Evolutionary conservation across 2,797 vertebrate genomes (phyloP).

Genomic region (Lacerta viridis): DNA sequence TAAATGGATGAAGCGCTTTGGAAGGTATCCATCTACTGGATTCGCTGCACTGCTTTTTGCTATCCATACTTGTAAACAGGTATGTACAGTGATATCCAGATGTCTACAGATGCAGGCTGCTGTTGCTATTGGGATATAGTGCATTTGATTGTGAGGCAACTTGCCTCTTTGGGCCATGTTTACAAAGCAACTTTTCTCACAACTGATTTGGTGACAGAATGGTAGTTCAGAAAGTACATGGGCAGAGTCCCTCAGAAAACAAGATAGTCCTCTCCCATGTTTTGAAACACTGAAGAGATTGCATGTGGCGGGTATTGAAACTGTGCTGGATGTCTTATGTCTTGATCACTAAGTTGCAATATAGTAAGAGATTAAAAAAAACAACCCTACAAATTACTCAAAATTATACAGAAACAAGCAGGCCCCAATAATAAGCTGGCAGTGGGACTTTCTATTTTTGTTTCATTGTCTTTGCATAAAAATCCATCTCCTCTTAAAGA

Average conservation of each 20-base stretch:
- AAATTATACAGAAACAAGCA: not conserved
- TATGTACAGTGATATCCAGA: conserved; percentile 35
- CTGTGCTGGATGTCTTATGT: not conserved
- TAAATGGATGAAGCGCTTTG: conserved; percentile 80
- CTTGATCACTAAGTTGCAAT: not conserved
- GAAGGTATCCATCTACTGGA: conserved; percentile 85
- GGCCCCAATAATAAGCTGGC: not conserved
- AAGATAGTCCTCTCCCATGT: not conserved
- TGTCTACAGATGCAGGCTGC: not conserved
- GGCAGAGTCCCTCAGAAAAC: not conserved
- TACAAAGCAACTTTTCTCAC: not conserved
- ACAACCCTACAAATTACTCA: not conserved
- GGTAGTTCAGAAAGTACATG: not conserved
- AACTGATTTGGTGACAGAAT: not conserved
- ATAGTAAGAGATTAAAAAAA: not conserved
- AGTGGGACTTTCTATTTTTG: not conserved
- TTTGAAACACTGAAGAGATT: not conserved
- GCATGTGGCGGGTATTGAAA: not conserved
- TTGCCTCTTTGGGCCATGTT: not conserved
- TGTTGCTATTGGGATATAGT: not conserved
- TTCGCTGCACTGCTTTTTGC: conserved; percentile 86
- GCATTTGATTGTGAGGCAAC: not conserved
- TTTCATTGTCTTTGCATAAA: not conserved
- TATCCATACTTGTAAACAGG: conserved; percentile 86
- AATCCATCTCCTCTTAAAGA: no score